Evolutionary conservation across 2,113 vertebrate species (phyloP), one percentile per base, ranked within the genome.

Genomic region (Saccopteryx leptura): DNA sequence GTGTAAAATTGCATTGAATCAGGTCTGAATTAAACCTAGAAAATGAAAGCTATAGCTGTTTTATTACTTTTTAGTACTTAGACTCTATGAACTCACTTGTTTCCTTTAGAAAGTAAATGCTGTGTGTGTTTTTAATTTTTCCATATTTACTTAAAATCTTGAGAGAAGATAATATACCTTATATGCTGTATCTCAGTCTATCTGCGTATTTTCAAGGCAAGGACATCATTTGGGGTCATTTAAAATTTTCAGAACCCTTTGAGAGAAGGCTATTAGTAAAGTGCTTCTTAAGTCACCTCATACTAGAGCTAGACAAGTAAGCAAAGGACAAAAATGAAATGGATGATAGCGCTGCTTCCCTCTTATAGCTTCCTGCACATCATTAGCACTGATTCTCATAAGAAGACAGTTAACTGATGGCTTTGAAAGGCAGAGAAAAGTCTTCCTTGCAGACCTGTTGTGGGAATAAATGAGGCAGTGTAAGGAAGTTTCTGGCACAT

Each of bases 91-190:
- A 39, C 39, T 39, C 39, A 39, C 39, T 39, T 39, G 39, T 39
- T 39, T 97, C 63, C 74, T 96, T 63, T 91, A 92, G 74, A 96
- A 75, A 74, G 96, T 94, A 94, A 95, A 86, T 94, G 85, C 33
- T 85, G n/a, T 78, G 58, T 52, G 50, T 31, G 58, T 74, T 84
- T 96, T 95, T 82, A 46, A 90, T 71, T 93, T 92, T 95, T 80
- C 85, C 31, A 78, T 50, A 93, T 94, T 96, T 93, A 96, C 96
- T 95, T 95, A 92, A 96, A 95, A 95, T 79, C 33, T 90, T 80
- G 80, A 66, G 75, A 80, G 74, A 82, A 88, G 61, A 31, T 91
- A 94, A 75, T 74, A 93, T 66, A 52, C 60, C 78, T 26, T 88
- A 26, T 48, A 60, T 81, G 84, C 52, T 91, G 61, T 7, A 61